These are phyloP conservation scores for Achatina immaculata DNA, from an alignment of 1,140 invertebrate genomes.

Conservation along the genomic window DNA sequence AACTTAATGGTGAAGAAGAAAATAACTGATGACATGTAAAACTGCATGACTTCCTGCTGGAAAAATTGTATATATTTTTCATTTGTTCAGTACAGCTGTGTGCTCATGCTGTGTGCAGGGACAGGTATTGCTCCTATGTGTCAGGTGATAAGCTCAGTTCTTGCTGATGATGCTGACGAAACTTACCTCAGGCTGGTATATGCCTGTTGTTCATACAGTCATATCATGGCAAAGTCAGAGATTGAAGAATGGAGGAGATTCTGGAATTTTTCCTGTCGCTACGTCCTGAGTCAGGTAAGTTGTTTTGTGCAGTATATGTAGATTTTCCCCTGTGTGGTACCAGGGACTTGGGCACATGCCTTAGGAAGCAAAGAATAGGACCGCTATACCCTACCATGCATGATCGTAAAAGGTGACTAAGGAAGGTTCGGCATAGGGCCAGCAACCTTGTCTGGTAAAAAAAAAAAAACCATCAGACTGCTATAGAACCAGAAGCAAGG, in stretches of 20 bases:
- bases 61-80: background rate
- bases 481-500: too few relatives aligned
- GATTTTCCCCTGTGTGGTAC: too few relatives aligned
- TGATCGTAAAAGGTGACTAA: too few relatives aligned
- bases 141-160: conserved; percentile 75
- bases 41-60: background rate
- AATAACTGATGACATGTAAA: too few relatives aligned
- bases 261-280: conserved; percentile 79
- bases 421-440: too few relatives aligned
- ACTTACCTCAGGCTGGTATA: conserved; percentile 75
- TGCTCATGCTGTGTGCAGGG: conserved; percentile 79
- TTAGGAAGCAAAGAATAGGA: too few relatives aligned
- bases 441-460: too few relatives aligned
- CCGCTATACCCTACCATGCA: too few relatives aligned
- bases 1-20: too few relatives aligned
- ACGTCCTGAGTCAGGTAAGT: conserved; percentile 73
- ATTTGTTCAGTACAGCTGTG: conserved; percentile 44
- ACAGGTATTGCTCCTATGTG: conserved; percentile 80
- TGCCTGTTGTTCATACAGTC: conserved; percentile 73
- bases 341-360: too few relatives aligned
- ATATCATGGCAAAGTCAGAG: conserved; percentile 76
- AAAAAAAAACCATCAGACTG: too few relatives aligned
- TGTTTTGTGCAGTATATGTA: background rate
- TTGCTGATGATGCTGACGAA: conserved; percentile 78
- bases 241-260: conserved; percentile 74